These are phyloP conservation scores for Graphium colonna DNA, from an alignment of 2,888 invertebrate species.

Conservation along the genomic window DNA sequence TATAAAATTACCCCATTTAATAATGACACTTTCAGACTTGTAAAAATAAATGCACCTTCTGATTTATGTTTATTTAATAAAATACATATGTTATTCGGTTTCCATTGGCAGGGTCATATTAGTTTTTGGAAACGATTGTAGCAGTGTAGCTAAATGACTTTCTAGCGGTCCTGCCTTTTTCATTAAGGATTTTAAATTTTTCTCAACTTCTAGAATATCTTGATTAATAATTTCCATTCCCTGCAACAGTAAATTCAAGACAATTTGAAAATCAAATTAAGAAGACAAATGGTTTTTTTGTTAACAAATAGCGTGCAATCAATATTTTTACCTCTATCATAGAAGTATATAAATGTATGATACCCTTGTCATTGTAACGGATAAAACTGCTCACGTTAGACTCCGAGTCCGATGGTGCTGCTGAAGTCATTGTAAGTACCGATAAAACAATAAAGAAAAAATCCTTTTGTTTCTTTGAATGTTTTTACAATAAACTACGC, in stretches of 20 bases:
- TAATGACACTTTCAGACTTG: too few relatives aligned
- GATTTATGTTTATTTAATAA: too few relatives aligned
- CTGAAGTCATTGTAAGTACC: constrained; percentile 49
- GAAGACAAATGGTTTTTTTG: too few relatives aligned
- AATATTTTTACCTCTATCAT: constrained; percentile 62
- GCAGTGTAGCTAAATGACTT: constrained; percentile 50
- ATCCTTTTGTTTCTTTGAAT: background rate
- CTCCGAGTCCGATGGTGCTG: constrained; percentile 61
- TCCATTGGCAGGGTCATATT: constrained; percentile 52
- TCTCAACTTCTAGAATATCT: constrained; percentile 61
- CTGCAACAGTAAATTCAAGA: constrained; percentile 48
- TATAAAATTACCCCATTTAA: too few relatives aligned
- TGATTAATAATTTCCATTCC: constrained; percentile 67
- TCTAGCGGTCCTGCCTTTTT: constrained; percentile 60
- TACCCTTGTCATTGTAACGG: constrained; percentile 58
- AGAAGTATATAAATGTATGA: constrained; percentile 58
- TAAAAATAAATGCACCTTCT: too few relatives aligned
- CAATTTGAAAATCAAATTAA: too few relatives aligned
- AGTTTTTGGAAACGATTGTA: constrained; percentile 58
- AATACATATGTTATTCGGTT: constrained; percentile 39
- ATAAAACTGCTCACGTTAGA: constrained; percentile 72
- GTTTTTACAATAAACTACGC: background rate
- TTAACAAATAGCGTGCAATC: too few relatives aligned
- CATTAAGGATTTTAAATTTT: constrained; percentile 55
- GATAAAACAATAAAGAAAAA: constrained; percentile 1